Conservation (phyloP, 2,797 vertebrate species). For the Pseudocheirus occidentalis region DNA sequence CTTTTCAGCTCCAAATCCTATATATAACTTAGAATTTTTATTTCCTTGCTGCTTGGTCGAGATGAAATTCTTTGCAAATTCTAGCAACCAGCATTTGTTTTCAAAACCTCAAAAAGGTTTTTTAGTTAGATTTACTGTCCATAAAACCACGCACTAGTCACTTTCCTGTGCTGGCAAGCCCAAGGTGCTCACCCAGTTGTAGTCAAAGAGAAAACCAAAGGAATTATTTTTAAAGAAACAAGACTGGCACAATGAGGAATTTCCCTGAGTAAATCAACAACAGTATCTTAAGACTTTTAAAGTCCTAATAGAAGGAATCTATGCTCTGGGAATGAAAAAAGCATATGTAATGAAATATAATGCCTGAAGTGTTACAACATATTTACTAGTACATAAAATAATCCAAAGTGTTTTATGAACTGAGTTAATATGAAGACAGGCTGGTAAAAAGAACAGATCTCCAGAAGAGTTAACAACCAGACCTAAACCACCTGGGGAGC, state of each 20-base stretch:
- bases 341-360: neutral
- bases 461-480: neutral
- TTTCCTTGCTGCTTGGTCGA: neutral
- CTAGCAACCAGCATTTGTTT: neutral
- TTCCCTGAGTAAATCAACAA: neutral
- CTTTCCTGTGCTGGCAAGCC: neutral
- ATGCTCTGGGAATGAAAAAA: neutral
- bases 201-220: neutral
- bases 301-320: neutral
- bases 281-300: neutral
- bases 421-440: neutral
- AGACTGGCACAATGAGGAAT: neutral
- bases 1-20: neutral
- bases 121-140: neutral
- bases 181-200: neutral
- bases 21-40: neutral
- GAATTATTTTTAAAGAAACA: neutral
- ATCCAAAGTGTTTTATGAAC: neutral
- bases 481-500: neutral
- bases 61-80: neutral
- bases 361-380: neutral
- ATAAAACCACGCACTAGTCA: neutral
- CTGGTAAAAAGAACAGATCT: neutral
- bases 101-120: neutral
- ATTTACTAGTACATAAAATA: neutral